phyloP scores from a whole-genome alignment of 2,113 vertebrate genomes.

The Hypocryptadius cinnamomeus region DNA sequence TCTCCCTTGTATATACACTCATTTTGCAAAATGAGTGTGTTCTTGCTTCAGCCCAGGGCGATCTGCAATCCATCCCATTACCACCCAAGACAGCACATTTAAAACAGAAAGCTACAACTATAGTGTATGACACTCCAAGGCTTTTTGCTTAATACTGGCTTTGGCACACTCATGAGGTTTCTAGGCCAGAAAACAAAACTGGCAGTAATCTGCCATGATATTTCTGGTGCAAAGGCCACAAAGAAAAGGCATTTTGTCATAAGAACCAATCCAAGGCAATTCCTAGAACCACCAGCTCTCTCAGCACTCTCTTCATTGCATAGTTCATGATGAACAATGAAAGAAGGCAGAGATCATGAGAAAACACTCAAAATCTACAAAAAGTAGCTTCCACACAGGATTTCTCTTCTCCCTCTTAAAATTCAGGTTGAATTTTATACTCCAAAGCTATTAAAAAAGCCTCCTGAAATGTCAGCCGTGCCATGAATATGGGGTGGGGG shows the following conservation, averaged over 20 bases:
- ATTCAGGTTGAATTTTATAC: neutral
- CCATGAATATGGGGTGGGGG: neutral
- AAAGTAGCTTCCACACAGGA: neutral
- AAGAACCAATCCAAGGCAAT: neutral
- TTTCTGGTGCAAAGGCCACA: neutral
- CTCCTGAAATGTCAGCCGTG: neutral
- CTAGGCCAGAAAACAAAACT: neutral
- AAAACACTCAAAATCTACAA: neutral
- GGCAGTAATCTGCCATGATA: neutral
- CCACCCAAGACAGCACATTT: neutral
- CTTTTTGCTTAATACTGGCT: neutral
- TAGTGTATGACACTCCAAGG: neutral
- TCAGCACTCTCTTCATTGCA: neutral
- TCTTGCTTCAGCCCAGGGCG: neutral
- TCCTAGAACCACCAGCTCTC: neutral
- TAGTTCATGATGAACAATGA: rapidly evolving
- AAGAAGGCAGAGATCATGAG: neutral
- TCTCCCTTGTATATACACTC: neutral
- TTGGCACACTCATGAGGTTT: neutral
- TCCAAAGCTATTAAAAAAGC: neutral
- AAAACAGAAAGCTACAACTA: neutral
- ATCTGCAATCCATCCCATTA: neutral
- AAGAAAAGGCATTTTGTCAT: neutral
- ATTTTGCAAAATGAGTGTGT: neutral
- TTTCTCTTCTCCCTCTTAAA: neutral